phyloP scores from a whole-genome alignment of 2,113 vertebrate genomes.

The Perca schrenkii region DNA sequence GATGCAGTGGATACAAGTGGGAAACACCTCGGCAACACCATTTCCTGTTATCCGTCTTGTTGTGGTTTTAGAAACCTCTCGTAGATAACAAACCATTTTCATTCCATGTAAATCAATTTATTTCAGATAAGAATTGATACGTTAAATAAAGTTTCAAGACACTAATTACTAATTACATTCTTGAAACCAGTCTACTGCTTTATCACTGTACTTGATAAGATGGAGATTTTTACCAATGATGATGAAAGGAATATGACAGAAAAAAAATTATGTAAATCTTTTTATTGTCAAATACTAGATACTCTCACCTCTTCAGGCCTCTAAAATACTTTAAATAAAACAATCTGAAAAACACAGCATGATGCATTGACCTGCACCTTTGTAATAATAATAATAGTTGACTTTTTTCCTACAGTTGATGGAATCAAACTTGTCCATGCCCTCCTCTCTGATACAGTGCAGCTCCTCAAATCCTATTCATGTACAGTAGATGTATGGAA shows the following conservation, averaged over 20 bases:
- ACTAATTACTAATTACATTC: background rate
- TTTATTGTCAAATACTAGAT: background rate
- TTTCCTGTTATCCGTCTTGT: background rate
- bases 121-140: background rate
- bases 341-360: background rate
- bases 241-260: background rate
- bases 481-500: slow-evolving; percentile 38
- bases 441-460: slow-evolving; percentile 13
- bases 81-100: background rate
- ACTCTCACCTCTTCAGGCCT: background rate
- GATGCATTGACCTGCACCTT: background rate
- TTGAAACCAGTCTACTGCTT: background rate
- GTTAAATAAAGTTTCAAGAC: background rate
- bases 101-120: no score
- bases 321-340: background rate
- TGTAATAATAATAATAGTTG: background rate
- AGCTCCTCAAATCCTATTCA: slow-evolving; percentile 12
- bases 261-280: background rate
- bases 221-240: background rate
- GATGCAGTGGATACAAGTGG: background rate
- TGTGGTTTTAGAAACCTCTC: slow-evolving; percentile 4
- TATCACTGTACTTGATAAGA: background rate
- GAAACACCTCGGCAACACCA: background rate
- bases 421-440: slow-evolving; percentile 3
- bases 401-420: background rate